Evolutionary conservation across 2,113 vertebrate species (phyloP).

Genomic region (Catharus fuscescens): DNA sequence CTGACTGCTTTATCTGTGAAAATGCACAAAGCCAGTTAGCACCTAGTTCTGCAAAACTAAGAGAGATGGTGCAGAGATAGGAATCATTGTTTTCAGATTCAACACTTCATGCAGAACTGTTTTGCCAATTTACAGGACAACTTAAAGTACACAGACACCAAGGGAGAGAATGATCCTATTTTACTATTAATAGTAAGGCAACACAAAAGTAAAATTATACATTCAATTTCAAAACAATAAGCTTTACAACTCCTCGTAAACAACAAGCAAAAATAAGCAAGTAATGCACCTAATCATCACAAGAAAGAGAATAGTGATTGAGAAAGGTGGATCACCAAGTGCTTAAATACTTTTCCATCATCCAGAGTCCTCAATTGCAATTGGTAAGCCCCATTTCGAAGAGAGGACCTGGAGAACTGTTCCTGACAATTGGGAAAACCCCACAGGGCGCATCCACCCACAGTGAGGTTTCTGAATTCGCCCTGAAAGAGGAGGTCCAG

Average conservation of each 20-base stretch:
- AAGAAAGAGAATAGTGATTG: not conserved
- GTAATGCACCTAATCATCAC: not conserved
- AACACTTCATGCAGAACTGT: not conserved
- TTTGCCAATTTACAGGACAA: not conserved
- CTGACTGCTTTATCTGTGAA: not conserved
- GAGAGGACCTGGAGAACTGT: not conserved
- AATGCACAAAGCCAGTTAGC: not conserved
- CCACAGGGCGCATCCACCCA: not conserved
- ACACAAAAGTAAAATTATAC: not conserved
- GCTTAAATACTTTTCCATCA: not conserved
- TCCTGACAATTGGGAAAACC: not conserved
- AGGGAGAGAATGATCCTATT: not conserved
- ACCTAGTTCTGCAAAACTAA: not conserved
- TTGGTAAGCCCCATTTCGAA: not conserved
- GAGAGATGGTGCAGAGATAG: not conserved
- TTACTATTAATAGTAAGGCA: not conserved
- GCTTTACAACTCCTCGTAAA: not conserved
- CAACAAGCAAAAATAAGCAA: not conserved
- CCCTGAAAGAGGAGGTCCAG: not conserved
- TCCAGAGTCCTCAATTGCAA: not conserved
- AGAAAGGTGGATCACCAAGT: not conserved
- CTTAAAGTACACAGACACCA: not conserved
- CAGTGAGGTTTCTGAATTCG: accelerated
- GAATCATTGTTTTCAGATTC: not conserved
- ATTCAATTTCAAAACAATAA: not conserved